Conservation (phyloP, 1,140 invertebrate species). For the Probaryconus sp. region DNA sequence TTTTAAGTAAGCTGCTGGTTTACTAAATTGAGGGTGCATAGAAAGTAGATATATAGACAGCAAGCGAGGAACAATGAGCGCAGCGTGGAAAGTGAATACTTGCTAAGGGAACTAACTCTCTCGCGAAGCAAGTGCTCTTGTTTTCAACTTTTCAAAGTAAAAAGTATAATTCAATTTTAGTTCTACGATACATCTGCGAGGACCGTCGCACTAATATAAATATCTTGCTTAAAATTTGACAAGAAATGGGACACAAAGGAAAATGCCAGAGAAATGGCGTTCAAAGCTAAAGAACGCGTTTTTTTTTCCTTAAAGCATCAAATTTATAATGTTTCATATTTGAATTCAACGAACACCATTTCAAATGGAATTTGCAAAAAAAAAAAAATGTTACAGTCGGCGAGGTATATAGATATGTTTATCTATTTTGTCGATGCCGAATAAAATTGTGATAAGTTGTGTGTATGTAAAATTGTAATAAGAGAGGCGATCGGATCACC, state of each 20-base stretch:
- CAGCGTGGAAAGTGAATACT: conserved; percentile 46
- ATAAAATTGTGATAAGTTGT: too few species aligned
- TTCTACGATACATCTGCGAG: conserved; percentile 36
- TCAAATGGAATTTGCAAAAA: too few species aligned
- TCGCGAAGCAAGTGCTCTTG: conserved; percentile 35
- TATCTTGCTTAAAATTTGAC: conserved; percentile 14
- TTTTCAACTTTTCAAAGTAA: conserved; percentile 32
- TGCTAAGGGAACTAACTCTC: conserved; percentile 4
- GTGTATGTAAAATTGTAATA: too few species aligned
- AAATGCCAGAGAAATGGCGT: neutral
- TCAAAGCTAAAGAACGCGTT: too few species aligned
- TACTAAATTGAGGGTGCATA: conserved; percentile 40
- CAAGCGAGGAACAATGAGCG: conserved; percentile 51
- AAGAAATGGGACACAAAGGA: neutral
- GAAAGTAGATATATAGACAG: conserved; percentile 11
- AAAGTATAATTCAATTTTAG: conserved; percentile 51
- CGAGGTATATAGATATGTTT: too few species aligned
- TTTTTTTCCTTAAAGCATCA: too few species aligned
- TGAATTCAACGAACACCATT: too few species aligned
- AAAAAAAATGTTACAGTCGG: too few species aligned
- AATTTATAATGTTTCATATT: too few species aligned
- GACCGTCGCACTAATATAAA: conserved; percentile 27
- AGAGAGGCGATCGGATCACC: too few species aligned
- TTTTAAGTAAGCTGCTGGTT: conserved; percentile 7
- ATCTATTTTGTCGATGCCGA: too few species aligned